Evolutionary conservation across 1,140 invertebrate species (phyloP), one percentile per base, ranked within the genome.

Genomic region (Druon quercuslanigerum): DNA sequence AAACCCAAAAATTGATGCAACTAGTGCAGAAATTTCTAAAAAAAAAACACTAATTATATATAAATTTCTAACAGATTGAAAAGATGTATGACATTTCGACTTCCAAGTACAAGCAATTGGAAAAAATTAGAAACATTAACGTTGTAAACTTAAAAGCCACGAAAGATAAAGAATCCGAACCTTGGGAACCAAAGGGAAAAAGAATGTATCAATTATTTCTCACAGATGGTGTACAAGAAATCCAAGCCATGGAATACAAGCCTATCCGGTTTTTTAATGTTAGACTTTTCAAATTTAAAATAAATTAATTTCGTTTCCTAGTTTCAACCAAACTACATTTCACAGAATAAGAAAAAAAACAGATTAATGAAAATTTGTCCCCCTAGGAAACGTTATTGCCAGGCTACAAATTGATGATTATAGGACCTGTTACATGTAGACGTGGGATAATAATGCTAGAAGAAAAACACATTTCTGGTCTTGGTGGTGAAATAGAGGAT

Each of bases 31-130:
- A 40, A 2, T 25, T 7, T 40, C 40, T 40, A n/a, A 0, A 9
- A 40, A 46, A 46, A 46, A 46, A 9, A 46, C 9, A 46, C 2
- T 46, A 46, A 11, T 46, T 11, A 46, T 11, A 46, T 20, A 19
- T 14, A 8, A 57, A 73, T 71, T 50, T 60, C 16, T 46, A 57
- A 71, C 17, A 80, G 78, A 73, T 82, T 16, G 82, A 83, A 40
- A 83, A 81, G 74, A 52, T 73, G 14, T 81, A 83, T 16, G 82
- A 83, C 25, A 83, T 83, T 79, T 79, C 81, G 8, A 77, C 79
- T 46, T 77, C 81, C 4, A 83, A 83, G 33, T 83, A 79, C 73
- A 83, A 83, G 25, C 82, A 83, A 71, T 46, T 83, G 11, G 76
- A 83, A 33, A 77, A 79, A 72, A 83, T 83, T 51, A 70, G 60